phyloP scores from a whole-genome alignment of 2,888 invertebrate genomes.

The Chaetoderma sp. region DNA sequence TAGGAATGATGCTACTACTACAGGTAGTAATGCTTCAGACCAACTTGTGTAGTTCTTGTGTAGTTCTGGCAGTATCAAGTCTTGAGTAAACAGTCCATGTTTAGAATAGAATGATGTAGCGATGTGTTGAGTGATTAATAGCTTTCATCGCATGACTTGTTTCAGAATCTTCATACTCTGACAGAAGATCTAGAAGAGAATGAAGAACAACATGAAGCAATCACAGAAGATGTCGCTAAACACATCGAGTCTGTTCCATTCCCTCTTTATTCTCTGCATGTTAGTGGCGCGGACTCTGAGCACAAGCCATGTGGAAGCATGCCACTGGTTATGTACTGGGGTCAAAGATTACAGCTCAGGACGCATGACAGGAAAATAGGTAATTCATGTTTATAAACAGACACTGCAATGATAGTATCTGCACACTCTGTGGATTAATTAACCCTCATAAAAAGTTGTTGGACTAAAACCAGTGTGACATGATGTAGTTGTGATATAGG shows the following conservation, averaged over 20 bases:
- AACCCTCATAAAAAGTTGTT: not conserved
- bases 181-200: constrained; percentile 34
- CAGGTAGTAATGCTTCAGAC: no score
- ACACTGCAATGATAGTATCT: not conserved
- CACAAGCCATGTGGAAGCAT: constrained; percentile 58
- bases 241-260: constrained; percentile 57
- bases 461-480: no score
- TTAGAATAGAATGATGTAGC: no score
- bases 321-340: constrained; percentile 62
- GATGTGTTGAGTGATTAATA: no score
- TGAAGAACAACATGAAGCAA: constrained; percentile 38
- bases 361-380: constrained; percentile 57
- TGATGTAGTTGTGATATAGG: no score
- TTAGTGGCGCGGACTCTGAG: constrained; percentile 46
- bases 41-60: no score
- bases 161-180: constrained; percentile 49
- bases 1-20: no score
- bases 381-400: constrained; percentile 28
- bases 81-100: no score
- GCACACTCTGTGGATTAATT: not conserved
- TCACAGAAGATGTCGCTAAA: constrained; percentile 45
- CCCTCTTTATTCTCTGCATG: constrained; percentile 58
- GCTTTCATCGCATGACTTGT: no score
- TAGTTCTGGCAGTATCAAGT: no score
- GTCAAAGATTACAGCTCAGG: constrained; percentile 47